Conservation (phyloP, 2,888 invertebrate genomes). For the Plemyria rubiginata region DNA sequence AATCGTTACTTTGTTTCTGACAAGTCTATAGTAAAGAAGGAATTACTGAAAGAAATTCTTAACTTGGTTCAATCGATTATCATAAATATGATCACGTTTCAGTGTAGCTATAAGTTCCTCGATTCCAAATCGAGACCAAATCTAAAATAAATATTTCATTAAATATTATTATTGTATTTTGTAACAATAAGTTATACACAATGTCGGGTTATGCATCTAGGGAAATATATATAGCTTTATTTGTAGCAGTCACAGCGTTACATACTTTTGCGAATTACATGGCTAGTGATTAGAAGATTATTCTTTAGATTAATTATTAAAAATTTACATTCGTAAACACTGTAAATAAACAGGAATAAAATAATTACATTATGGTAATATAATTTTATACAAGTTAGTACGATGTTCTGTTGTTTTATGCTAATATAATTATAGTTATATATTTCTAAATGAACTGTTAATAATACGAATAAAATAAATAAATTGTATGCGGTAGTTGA, state of each 20-base stretch:
- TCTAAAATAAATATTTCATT: neutral
- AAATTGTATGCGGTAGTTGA: neutral
- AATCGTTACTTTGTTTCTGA: too few species aligned
- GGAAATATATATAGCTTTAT: conserved; percentile 20
- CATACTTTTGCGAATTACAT: conserved; percentile 73
- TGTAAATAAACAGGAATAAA: conserved; percentile 64
- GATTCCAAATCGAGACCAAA: conserved; percentile 2
- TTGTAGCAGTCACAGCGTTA: conserved; percentile 44
- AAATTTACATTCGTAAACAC: conserved; percentile 41
- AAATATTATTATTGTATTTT: too few species aligned
- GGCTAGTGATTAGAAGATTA: conserved; percentile 84
- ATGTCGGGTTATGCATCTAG: conserved; percentile 16
- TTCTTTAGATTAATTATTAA: conserved; percentile 64
- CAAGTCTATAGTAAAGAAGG: too few species aligned
- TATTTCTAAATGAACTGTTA: neutral
- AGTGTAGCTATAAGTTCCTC: neutral
- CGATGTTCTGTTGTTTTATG: conserved; percentile 26
- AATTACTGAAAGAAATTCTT: too few species aligned
- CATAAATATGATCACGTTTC: neutral
- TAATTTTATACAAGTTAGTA: conserved; percentile 22
- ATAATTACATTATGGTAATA: conserved; percentile 39
- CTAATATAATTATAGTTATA: conserved; percentile 5
- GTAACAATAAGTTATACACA: conserved; percentile 15
- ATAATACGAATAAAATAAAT: neutral
- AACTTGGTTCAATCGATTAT: too few species aligned